Evolutionary conservation across 1,140 invertebrate genomes (phyloP).

Genomic region (Drepana arcuata): DNA sequence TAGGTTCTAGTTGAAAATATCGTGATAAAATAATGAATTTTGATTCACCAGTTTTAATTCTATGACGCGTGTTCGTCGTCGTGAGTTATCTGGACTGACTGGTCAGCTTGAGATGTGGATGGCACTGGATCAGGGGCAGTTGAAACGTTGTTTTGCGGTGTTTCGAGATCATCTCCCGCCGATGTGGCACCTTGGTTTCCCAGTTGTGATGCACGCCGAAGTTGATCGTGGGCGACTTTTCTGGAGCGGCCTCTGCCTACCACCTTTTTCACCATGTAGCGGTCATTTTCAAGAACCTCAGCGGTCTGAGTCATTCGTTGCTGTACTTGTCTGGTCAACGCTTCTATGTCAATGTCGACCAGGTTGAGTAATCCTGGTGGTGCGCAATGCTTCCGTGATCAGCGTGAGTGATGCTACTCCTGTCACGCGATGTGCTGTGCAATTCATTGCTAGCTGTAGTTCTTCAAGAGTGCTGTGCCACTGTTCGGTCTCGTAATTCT

Average conservation of each 20-base stretch:
- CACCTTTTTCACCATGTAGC: constrained; percentile 20
- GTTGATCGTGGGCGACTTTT: constrained; percentile 4
- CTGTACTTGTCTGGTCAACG: constrained; percentile 13
- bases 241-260: constrained; percentile 4
- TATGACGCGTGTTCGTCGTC: no score
- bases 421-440: constrained; percentile 17
- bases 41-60: no score
- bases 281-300: constrained; percentile 23
- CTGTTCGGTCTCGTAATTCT: constrained; percentile 20
- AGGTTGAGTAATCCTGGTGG: constrained; percentile 19
- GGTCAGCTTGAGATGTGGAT: no score
- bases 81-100: no score
- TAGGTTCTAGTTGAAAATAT: no score
- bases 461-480: constrained; percentile 20
- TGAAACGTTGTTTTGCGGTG: no score
- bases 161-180: no score
- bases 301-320: constrained; percentile 13
- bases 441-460: constrained; percentile 24
- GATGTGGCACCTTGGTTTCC: constrained; percentile 19
- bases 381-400: constrained; percentile 15
- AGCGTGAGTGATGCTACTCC: constrained; percentile 18
- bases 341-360: constrained; percentile 21
- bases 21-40: no score
- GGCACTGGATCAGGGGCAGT: no score
- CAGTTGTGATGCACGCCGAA: constrained; percentile 15